Evolutionary conservation across 1,140 invertebrate genomes (phyloP).

Genomic region (Diabrotica virgifera): DNA sequence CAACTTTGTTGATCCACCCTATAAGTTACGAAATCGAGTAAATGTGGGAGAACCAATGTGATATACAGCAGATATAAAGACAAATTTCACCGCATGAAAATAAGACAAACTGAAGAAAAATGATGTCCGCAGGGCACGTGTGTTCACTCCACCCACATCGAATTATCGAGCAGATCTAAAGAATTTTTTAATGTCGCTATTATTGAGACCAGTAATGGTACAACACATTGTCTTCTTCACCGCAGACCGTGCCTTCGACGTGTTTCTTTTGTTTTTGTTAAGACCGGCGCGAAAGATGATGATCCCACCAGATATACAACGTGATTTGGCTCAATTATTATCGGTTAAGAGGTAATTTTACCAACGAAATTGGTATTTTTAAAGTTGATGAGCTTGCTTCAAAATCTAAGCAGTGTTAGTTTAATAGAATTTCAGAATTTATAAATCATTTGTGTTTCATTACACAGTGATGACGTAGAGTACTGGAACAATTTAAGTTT

Average conservation of each 20-base stretch:
- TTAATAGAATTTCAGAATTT: too few relatives aligned
- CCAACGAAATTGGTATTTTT: not conserved
- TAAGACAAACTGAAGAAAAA: slow-evolving; percentile 14
- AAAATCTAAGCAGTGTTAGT: too few relatives aligned
- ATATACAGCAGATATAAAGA: too few relatives aligned
- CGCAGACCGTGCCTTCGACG: slow-evolving; percentile 24
- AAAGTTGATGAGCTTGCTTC: too few relatives aligned
- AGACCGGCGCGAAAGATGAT: not conserved
- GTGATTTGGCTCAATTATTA: not conserved
- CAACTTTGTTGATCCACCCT: too few relatives aligned
- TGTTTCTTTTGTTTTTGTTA: slow-evolving; percentile 30
- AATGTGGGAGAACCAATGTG: too few relatives aligned
- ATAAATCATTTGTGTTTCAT: too few relatives aligned
- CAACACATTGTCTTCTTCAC: slow-evolving; percentile 31
- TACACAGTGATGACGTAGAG: too few relatives aligned
- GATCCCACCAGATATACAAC: slow-evolving; percentile 1
- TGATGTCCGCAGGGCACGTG: slow-evolving; percentile 30
- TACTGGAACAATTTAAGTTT: too few relatives aligned
- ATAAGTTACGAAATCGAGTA: too few relatives aligned
- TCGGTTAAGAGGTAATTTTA: not conserved
- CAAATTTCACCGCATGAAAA: not conserved
- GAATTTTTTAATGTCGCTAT: slow-evolving; percentile 43
- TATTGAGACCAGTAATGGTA: slow-evolving; percentile 29
- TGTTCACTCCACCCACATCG: slow-evolving; percentile 37
- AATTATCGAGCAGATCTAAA: slow-evolving; percentile 33